Conservation (phyloP, 2,888 invertebrate species). For the Petrophora chlorosata region DNA sequence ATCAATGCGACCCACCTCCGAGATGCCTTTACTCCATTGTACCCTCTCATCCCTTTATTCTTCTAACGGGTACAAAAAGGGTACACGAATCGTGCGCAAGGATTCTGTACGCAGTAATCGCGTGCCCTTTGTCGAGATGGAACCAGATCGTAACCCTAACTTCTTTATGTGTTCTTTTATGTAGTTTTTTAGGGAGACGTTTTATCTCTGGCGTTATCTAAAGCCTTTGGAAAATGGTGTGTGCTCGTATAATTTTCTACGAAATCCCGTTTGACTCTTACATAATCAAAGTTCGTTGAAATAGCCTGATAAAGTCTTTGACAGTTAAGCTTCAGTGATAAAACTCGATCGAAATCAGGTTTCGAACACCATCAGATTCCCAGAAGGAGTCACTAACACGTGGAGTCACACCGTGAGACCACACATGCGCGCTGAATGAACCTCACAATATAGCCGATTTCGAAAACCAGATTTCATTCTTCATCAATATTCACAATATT, state of each 20-base stretch:
- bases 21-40: slow-evolving; percentile 55
- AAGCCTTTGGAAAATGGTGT: slow-evolving; percentile 35
- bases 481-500: slow-evolving; percentile 84
- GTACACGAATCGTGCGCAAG: slow-evolving; percentile 75
- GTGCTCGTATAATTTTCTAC: slow-evolving; percentile 30
- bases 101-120: slow-evolving; percentile 70
- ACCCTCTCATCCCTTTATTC: slow-evolving; percentile 73
- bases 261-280: slow-evolving; percentile 16
- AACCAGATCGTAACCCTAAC: slow-evolving; percentile 63
- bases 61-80: slow-evolving; percentile 55
- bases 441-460: slow-evolving; percentile 60
- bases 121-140: slow-evolving; percentile 73
- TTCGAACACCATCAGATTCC: slow-evolving; percentile 49
- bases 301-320: slow-evolving; percentile 5
- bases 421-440: slow-evolving; percentile 67
- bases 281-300: slow-evolving; percentile 22
- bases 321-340: slow-evolving; percentile 16
- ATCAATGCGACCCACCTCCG: slow-evolving; percentile 69
- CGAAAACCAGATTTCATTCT: slow-evolving; percentile 80
- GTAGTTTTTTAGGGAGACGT: slow-evolving; percentile 38
- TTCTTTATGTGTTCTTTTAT: slow-evolving; percentile 50
- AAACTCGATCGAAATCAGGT: slow-evolving; percentile 54
- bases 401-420: slow-evolving; percentile 74
- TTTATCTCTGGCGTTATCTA: slow-evolving; percentile 35
- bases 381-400: slow-evolving; percentile 61